Base-by-base conservation (phyloP, 2,888 invertebrate genomes). In the Eilema caniola region DNA sequence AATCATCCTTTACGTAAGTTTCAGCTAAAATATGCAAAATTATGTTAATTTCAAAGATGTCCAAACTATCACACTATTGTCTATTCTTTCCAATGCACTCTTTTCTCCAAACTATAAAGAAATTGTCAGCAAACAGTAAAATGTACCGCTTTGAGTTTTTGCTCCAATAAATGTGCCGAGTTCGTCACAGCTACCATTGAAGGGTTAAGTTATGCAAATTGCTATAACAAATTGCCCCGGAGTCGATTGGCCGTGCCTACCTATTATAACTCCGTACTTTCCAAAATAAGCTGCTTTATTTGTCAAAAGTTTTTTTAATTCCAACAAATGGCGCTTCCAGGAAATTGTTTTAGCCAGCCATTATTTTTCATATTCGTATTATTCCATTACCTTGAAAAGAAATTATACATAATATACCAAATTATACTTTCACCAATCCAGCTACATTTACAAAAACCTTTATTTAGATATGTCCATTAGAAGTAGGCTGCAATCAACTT, bases 121-220 rank as follows among this genome's bases (percentile, higher is more conserved):
- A 78, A 88, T 89, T 84, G 89, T 87, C 91, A 88, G 84, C 89
- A 86, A 89, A 88, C 88, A 86, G 86, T 85, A 88, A 89, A 86
- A 83, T 78, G 81, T 85, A 82, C 79, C 79, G 77, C 77, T 75
- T 74, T 67, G 70, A 70, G 77, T 94, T 94, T 93, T 94, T 93
- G 92, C 90, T 83, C 86, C 88, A 94, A 92, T 93, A 93, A 93
- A 92, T 84, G 82, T 75, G 79, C 78, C 86, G 60, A 84, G 80
- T 78, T 83, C 85, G 85, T 88, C 88, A 85, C 89, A 83, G 87
- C 80, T 78, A 81, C 85, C 80, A 84, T 81, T 84, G 86, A 91
- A 93, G 94, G 94, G 94, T 92, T 93, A 90, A 94, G 85, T 91
- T 94, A 95, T 94, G 94, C 93, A 94, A 94, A 95, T 93, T 89